These are phyloP conservation scores for Alaudala cheleensis DNA, from an alignment of 2,113 vertebrate species.

Conservation along the genomic window DNA sequence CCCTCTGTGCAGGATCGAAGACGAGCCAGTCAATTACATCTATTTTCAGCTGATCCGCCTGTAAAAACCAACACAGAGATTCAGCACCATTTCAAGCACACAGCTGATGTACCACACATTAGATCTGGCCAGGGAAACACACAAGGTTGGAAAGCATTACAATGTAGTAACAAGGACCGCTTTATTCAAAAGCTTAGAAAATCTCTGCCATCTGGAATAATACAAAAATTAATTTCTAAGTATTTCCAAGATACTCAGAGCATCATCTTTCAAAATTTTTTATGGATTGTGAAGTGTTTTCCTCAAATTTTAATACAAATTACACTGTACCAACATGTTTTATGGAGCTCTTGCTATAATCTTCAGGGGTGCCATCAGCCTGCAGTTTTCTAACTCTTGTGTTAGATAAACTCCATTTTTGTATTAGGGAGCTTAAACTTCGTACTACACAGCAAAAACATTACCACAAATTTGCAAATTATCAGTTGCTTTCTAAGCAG, in stretches of 20 bases:
- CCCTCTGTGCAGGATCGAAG: constrained; percentile 91
- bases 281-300: neutral
- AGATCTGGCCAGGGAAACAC: neutral
- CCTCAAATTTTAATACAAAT: neutral
- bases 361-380: neutral
- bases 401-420: neutral
- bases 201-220: neutral
- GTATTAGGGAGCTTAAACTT: neutral
- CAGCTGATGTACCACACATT: neutral
- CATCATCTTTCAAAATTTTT: neutral
- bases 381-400: neutral
- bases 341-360: neutral
- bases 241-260: neutral
- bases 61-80: neutral
- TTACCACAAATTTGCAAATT: neutral
- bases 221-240: neutral
- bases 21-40: constrained; percentile 97
- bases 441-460: neutral
- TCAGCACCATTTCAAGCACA: neutral
- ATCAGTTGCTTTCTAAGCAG: neutral
- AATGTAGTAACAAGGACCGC: accelerated
- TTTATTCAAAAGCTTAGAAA: neutral
- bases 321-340: neutral
- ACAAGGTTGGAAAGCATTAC: neutral
- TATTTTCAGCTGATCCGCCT: constrained; percentile 93